Base-by-base conservation (phyloP, 1,140 invertebrate species). In the Brachionus asplanchnoidis region DNA sequence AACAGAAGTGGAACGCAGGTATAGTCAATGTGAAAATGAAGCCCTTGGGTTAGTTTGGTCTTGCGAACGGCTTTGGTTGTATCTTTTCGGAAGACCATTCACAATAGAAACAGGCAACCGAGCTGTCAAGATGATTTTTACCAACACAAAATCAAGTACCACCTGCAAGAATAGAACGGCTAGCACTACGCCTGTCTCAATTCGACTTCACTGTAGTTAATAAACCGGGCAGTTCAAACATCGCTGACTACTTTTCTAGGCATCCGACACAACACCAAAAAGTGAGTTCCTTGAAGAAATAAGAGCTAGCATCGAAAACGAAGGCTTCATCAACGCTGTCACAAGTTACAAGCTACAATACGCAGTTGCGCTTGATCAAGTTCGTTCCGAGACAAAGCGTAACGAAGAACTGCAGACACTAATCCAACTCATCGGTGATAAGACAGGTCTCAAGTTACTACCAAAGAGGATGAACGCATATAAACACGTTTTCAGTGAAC, bases 11-110 rank as follows among this genome's bases (percentile, higher is more conserved):
- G 88, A 89, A 84, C 68, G 36, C 56, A 87, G 86, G 32, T 89
- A 88, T 68, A 60, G 86, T 6, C 84, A 85, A 3, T 87, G 88
- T 9, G 88, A 89, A 56, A 86, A 86, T 70, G 87, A 89, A 86
- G 86, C 82, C 14, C 32, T 84, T n/a, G 82, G 60, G 0, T n/a
- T 44, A 23, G 40, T 84, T 11, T 70, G 28, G 32, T 23, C 60
- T 0, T 44, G 23, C 14, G 60, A 84, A 73, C 6, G 46, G 9
- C 44, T 70, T 8, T 12, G 36, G 32, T 7, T 28, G 6, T 84
- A 84, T 53, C 20, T 84, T 17, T 9, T 46, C 14, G 82, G 60
- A 73, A 84, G 17, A 17, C 66, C 66, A 56, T 73, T 84, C 23
- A 70, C 17, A 65, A 44, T 84, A 23, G n/a, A 23, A 12, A 70